phyloP scores from a whole-genome alignment of 2,888 invertebrate species.

The Charanyca ferruginea region DNA sequence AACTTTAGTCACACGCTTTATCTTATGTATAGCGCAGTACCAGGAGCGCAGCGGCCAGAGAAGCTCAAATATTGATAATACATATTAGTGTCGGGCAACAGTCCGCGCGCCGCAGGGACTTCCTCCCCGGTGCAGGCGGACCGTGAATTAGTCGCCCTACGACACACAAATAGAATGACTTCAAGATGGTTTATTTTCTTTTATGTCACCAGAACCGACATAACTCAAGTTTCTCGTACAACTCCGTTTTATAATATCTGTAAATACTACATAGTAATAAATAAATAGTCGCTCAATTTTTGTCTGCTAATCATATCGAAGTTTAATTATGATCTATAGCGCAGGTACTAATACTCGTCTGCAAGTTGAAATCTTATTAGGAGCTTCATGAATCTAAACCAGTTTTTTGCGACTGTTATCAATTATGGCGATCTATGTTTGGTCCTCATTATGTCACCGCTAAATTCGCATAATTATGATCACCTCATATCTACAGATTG shows the following conservation, averaged over 20 bases:
- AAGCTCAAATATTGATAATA: constrained; percentile 71
- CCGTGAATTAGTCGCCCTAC: constrained; percentile 67
- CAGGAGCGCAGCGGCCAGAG: constrained; percentile 55
- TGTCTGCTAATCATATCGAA: background rate
- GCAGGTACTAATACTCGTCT: constrained; percentile 1
- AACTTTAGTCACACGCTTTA: background rate
- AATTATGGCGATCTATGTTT: constrained; percentile 33
- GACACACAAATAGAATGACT: constrained; percentile 70
- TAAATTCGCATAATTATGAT: constrained; percentile 33
- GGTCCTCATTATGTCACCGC: constrained; percentile 45
- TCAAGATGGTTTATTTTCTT: constrained; percentile 62
- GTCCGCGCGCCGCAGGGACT: constrained; percentile 61
- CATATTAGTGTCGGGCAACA: constrained; percentile 70
- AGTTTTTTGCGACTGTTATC: constrained; percentile 47
- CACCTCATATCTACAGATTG: constrained; percentile 13
- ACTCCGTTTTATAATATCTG: constrained; percentile 4
- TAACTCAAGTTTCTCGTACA: constrained; percentile 53
- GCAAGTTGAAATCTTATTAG: constrained; percentile 22
- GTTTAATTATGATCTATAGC: constrained; percentile 1
- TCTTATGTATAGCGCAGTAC: constrained; percentile 19
- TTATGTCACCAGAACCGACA: constrained; percentile 49
- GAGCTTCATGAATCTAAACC: constrained; percentile 39
- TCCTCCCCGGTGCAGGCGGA: constrained; percentile 65
- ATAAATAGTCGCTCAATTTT: too few species aligned
- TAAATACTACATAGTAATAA: background rate